These are phyloP conservation scores for Sebastes cheni DNA, from an alignment of 2,797 vertebrate species.

Conservation along the genomic window DNA sequence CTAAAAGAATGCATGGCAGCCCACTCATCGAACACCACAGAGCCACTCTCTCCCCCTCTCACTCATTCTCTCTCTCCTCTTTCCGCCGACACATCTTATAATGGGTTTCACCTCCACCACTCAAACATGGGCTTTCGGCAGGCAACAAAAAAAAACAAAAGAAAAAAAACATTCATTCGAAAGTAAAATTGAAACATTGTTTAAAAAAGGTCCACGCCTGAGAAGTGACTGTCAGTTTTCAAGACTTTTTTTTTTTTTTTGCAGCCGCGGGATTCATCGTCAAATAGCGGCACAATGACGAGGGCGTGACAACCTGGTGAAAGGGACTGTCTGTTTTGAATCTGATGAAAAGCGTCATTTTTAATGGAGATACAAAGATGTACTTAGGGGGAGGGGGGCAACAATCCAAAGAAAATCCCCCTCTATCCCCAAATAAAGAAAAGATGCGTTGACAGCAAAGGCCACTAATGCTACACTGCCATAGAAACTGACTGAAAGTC, in stretches of 20 bases:
- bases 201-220: conserved; percentile 45
- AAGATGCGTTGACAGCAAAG: conserved; percentile 44
- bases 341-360: conserved; percentile 58
- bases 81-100: conserved; percentile 74
- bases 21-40: conserved; percentile 77
- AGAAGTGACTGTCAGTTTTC: conserved; percentile 66
- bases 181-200: conserved; percentile 75
- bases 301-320: conserved; percentile 68
- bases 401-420: conserved; percentile 28
- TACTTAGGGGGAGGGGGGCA: background rate
- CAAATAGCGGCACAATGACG: conserved; percentile 65
- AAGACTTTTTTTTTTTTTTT: conserved; percentile 3
- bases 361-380: conserved; percentile 55
- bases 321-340: conserved; percentile 61
- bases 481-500: conserved; percentile 36
- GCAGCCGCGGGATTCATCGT: conserved; percentile 36
- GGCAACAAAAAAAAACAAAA: conserved; percentile 17
- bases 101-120: conserved; percentile 79
- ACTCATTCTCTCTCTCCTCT: conserved; percentile 59
- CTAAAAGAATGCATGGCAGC: conserved; percentile 82
- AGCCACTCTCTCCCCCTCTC: conserved; percentile 50
- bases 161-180: conserved; percentile 50
- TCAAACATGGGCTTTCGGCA: conserved; percentile 41
- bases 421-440: conserved; percentile 31
- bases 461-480: conserved; percentile 49